Evolutionary conservation across 1,140 invertebrate genomes (phyloP).

Genomic region (Tetramorium parvispinum): DNA sequence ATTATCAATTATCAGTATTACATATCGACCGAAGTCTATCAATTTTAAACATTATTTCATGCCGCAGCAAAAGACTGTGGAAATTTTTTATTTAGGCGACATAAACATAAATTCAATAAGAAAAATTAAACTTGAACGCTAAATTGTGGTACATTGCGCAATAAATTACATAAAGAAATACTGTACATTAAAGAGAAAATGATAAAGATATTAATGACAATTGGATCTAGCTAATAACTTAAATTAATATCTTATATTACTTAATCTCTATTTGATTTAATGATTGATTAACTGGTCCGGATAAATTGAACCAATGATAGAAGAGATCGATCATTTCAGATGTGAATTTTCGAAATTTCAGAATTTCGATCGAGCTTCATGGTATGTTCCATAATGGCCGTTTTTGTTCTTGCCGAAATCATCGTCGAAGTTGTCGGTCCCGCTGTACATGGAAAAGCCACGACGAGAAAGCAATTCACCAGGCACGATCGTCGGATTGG

Average conservation of each 20-base stretch:
- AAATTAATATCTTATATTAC: background rate
- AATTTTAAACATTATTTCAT: background rate
- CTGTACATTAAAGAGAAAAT: conserved; percentile 6
- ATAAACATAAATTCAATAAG: conserved; percentile 11
- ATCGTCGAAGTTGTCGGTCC: conserved; percentile 71
- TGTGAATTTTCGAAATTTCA: conserved; percentile 51
- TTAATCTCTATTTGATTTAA: conserved; percentile 12
- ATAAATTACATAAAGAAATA: conserved; percentile 6
- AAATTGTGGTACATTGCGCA: background rate
- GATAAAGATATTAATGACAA: conserved; percentile 26
- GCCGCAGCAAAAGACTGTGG: background rate
- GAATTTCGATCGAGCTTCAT: conserved; percentile 79
- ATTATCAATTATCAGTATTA: background rate
- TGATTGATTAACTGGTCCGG: background rate
- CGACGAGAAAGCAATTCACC: conserved; percentile 81
- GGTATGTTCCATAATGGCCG: conserved; percentile 61
- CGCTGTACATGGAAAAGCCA: conserved; percentile 82
- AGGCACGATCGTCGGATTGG: conserved; percentile 82
- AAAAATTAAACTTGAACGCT: background rate
- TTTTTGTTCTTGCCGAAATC: conserved; percentile 71
- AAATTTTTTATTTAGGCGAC: background rate
- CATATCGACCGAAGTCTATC: background rate
- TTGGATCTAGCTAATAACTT: background rate
- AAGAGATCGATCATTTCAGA: background rate
- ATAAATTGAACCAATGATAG: background rate